Percentiles rank a stretch among this genome's conserved stretches.
Evolutionary conservation across 2,113 vertebrate species (phyloP).

Genomic region (Myotis davidii): DNA sequence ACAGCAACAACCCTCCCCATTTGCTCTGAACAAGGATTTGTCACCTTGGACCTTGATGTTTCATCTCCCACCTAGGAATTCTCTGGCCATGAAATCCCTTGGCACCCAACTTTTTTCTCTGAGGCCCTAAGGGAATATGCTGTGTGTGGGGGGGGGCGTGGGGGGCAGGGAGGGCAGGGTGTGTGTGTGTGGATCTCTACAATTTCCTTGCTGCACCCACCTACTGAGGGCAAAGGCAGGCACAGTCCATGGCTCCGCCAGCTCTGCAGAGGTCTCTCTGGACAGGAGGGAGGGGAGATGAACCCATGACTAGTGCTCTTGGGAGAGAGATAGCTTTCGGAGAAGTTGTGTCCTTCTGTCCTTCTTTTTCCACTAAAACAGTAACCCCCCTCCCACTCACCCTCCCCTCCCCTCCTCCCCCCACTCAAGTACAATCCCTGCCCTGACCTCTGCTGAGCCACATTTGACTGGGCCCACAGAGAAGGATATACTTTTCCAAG

Average conservation of each 20-base stretch:
- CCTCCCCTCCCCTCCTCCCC: too few species aligned
- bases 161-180: rapidly evolving
- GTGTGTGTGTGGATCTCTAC: neutral
- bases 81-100: neutral
- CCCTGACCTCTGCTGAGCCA: neutral
- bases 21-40: neutral
- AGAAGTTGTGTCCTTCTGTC: neutral
- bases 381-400: too few species aligned
- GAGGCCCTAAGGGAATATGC: neutral
- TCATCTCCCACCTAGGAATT: neutral
- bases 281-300: neutral
- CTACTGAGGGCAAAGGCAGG: rapidly evolving
- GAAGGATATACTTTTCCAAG: neutral
- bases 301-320: neutral
- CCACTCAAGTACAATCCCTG: rapidly evolving
- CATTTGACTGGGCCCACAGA: neutral
- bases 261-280: neutral
- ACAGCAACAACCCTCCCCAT: too few species aligned
- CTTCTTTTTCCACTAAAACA: neutral
- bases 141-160: too few species aligned
- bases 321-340: neutral
- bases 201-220: neutral
- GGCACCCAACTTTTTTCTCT: neutral
- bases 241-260: rapidly evolving
- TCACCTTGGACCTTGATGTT: neutral